Conservation (phyloP, 2,113 vertebrate genomes). For the Neofelis nebulosa region DNA sequence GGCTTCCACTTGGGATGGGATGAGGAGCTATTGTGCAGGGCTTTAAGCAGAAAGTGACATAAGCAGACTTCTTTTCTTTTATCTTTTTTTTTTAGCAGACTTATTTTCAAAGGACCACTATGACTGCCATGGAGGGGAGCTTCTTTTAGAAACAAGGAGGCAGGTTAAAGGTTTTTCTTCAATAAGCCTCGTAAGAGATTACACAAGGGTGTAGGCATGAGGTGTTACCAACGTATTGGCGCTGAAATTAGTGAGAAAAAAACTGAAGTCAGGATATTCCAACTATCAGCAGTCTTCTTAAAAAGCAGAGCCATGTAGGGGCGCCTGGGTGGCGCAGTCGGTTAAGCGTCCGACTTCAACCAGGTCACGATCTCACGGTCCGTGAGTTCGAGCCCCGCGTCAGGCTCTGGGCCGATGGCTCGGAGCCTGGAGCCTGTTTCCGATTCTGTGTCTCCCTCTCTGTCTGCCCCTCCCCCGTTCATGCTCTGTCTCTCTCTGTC, state of each 20-base stretch:
- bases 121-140: not conserved
- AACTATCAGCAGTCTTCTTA: not conserved
- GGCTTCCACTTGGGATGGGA: not conserved
- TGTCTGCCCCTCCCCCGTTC: no score
- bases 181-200: not conserved
- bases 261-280: not conserved
- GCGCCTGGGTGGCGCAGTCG: no score
- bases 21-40: not conserved
- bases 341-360: no score
- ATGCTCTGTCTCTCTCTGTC: no score
- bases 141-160: not conserved
- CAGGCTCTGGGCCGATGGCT: no score
- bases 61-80: not conserved
- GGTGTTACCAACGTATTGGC: not conserved
- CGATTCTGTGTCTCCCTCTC: no score
- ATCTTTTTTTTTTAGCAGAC: not conserved
- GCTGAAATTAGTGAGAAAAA: not conserved
- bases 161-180: not conserved
- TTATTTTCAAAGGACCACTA: not conserved
- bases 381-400: no score
- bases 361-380: no score
- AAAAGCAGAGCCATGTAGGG: not conserved
- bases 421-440: no score
- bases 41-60: not conserved
- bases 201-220: not conserved